These are phyloP conservation scores for Aphelinus certus DNA, from an alignment of 1,140 invertebrate species.

Conservation along the genomic window DNA sequence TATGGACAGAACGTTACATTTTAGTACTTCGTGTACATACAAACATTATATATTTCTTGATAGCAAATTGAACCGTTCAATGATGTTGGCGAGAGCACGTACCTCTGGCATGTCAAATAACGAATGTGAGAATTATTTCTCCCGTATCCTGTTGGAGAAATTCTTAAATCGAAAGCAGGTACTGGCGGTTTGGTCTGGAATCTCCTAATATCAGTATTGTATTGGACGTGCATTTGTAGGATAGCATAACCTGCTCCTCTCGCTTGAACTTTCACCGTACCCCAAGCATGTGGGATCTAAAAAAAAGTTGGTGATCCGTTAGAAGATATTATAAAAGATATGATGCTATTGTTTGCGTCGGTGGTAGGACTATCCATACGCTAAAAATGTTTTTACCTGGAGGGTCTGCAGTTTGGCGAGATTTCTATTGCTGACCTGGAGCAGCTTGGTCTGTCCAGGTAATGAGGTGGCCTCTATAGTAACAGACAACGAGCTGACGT, in stretches of 20 bases:
- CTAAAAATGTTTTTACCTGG: conserved; percentile 66
- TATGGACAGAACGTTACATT: not conserved
- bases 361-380: too few species aligned
- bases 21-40: too few species aligned
- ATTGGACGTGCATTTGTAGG: conserved; percentile 92
- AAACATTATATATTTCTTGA: too few species aligned
- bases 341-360: too few species aligned
- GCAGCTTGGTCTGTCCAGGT: conserved; percentile 70
- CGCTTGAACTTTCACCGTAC: conserved; percentile 88
- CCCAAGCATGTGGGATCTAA: conserved; percentile 90
- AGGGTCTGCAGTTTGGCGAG: conserved; percentile 79
- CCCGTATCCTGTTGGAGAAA: conserved; percentile 81
- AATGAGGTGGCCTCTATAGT: conserved; percentile 87
- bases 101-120: conserved; percentile 85
- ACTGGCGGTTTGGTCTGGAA: conserved; percentile 88
- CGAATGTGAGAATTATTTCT: conserved; percentile 93
- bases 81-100: conserved; percentile 40
- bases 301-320: too few species aligned
- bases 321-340: too few species aligned
- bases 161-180: conserved; percentile 77
- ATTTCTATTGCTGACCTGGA: conserved; percentile 80
- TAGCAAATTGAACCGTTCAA: too few species aligned
- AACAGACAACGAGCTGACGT: conserved; percentile 86
- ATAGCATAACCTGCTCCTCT: conserved; percentile 92
- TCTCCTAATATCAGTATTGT: conserved; percentile 89